Evolutionary conservation across 2,113 vertebrate species (phyloP).

Genomic region (Pseudonaja textilis): DNA sequence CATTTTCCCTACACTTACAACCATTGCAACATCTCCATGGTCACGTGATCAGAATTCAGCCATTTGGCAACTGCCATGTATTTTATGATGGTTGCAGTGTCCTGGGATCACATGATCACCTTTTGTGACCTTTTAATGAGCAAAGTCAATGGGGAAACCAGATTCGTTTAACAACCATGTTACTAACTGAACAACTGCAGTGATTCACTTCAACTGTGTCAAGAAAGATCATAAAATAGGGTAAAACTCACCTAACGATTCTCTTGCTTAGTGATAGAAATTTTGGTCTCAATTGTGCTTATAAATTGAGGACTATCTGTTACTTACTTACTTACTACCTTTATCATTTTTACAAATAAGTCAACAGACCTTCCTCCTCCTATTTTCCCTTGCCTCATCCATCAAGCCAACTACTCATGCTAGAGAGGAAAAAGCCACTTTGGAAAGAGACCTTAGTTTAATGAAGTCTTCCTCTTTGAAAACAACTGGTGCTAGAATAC

Average conservation of each 20-base stretch:
- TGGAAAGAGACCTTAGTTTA: background rate
- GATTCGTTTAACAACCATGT: background rate
- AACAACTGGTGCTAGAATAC: background rate
- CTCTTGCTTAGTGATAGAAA: background rate
- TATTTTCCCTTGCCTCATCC: background rate
- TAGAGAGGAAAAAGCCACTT: background rate
- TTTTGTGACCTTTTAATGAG: background rate
- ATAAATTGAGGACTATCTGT: background rate
- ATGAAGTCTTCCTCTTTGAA: background rate
- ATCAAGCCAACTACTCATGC: background rate
- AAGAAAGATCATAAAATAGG: background rate
- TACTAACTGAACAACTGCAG: background rate
- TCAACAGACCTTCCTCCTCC: background rate
- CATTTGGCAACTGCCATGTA: background rate
- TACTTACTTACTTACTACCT: too few relatives aligned
- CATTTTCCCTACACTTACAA: background rate
- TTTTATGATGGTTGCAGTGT: background rate
- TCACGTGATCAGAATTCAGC: background rate
- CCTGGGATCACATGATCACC: background rate
- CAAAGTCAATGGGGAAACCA: background rate
- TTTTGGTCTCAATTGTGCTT: background rate
- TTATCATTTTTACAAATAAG: background rate
- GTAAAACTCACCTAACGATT: background rate
- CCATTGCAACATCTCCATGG: background rate
- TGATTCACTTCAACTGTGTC: background rate